phyloP scores from a whole-genome alignment of 2,888 invertebrate genomes.

The Lepas anatifera region DNA sequence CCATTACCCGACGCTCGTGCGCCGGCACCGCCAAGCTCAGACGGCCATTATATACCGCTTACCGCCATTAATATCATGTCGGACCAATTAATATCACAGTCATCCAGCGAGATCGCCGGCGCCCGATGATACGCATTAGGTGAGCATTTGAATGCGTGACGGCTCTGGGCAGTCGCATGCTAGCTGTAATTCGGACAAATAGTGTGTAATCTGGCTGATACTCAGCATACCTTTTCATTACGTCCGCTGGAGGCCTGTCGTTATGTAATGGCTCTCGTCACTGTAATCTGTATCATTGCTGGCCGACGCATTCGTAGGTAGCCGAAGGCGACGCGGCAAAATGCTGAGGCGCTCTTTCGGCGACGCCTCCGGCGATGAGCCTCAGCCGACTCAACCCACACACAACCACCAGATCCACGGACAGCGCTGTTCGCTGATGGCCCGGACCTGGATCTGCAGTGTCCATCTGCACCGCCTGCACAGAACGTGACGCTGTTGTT shows the following conservation, averaged over 20 bases:
- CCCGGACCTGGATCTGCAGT: too few relatives aligned
- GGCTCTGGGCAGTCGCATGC: background rate
- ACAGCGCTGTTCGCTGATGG: too few relatives aligned
- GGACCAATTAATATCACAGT: slow-evolving; percentile 4
- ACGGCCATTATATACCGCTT: background rate
- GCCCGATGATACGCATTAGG: background rate
- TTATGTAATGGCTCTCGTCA: slow-evolving; percentile 2
- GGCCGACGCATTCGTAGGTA: background rate
- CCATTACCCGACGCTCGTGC: background rate
- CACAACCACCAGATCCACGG: too few relatives aligned
- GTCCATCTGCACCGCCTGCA: too few relatives aligned
- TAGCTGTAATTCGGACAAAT: background rate
- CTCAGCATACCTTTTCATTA: slow-evolving; percentile 7
- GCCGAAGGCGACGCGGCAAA: background rate
- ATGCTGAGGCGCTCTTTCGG: background rate
- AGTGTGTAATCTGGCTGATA: background rate
- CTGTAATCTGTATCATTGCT: slow-evolving; percentile 3
- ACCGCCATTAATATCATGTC: slow-evolving; percentile 4
- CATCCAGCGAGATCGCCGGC: background rate
- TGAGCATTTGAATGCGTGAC: background rate
- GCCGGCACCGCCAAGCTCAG: background rate
- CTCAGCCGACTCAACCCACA: too few relatives aligned
- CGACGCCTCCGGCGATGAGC: too few relatives aligned
- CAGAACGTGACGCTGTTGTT: too few relatives aligned
- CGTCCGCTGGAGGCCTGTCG: background rate